These are phyloP conservation scores for Catalaphyllia jardinei DNA, from an alignment of 64 coral and sea anemone species.

Conservation along the genomic window DNA sequence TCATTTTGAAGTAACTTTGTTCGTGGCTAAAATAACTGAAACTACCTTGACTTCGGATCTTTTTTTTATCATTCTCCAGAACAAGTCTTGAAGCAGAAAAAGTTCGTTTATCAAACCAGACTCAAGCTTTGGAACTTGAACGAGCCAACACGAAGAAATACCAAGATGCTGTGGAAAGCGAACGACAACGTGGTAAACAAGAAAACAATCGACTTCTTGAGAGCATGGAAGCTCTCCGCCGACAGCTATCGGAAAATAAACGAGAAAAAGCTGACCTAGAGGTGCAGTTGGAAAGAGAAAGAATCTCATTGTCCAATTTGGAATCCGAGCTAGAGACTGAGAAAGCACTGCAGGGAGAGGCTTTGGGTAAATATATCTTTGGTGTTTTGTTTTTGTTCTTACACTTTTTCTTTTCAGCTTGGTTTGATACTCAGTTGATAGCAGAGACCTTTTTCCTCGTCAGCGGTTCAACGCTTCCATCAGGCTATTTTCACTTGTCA, in stretches of 20 bases:
- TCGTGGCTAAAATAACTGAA: too few species aligned
- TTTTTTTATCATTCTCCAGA: constrained; percentile 19
- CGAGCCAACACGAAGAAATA: constrained; percentile 80
- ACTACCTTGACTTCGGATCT: too few species aligned
- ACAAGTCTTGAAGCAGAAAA: constrained; percentile 84
- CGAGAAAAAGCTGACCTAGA: constrained; percentile 75
- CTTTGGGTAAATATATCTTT: constrained; percentile 51
- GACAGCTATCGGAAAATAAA: constrained; percentile 46
- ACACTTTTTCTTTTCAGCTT: not conserved
- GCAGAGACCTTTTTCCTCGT: too few species aligned
- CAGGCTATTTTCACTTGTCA: too few species aligned
- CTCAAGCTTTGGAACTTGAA: constrained; percentile 84
- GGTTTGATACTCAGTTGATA: too few species aligned
- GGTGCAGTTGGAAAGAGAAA: constrained; percentile 73
- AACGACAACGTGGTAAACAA: constrained; percentile 71
- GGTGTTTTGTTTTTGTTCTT: not conserved
- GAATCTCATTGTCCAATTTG: constrained; percentile 66
- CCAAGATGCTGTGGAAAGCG: constrained; percentile 74
- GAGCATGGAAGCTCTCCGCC: constrained; percentile 62
- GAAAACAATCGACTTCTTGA: constrained; percentile 55
- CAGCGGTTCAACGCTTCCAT: too few species aligned
- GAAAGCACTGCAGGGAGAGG: constrained; percentile 68
- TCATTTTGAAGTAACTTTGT: too few species aligned
- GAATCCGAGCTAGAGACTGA: constrained; percentile 82
- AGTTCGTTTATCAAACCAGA: constrained; percentile 73